Conservation (phyloP, 2,113 vertebrate species). For the Sialia sialis region DNA sequence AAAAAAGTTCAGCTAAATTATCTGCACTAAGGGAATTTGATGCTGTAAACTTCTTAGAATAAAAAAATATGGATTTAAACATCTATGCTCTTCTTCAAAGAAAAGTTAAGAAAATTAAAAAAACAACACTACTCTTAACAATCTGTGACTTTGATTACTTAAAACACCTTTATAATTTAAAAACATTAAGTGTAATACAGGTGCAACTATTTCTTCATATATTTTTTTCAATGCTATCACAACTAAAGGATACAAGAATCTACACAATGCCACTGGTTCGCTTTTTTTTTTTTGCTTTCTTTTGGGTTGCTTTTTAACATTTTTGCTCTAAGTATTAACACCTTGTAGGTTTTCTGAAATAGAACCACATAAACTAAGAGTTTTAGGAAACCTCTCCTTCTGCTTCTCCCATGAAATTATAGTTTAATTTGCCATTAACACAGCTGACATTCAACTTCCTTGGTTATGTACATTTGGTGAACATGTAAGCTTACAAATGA, state of each 20-base stretch:
- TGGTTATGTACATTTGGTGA: not conserved
- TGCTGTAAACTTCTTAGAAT: not conserved
- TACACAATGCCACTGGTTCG: not conserved
- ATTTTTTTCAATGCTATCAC: not conserved
- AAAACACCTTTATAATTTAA: not conserved
- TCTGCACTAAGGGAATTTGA: not conserved
- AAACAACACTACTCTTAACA: not conserved
- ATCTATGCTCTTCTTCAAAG: not conserved
- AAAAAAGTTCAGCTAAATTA: not conserved
- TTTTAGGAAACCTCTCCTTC: not conserved
- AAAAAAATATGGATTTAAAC: not conserved
- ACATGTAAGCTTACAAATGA: not conserved
- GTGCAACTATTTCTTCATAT: not conserved
- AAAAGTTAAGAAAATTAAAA: not conserved
- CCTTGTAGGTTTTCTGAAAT: not conserved
- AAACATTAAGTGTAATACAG: not conserved
- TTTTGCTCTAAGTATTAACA: not conserved
- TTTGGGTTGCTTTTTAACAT: not conserved
- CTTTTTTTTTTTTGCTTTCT: not conserved
- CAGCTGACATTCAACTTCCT: not conserved
- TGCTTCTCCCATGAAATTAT: not conserved
- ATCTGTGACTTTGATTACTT: not conserved
- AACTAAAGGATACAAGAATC: not conserved
- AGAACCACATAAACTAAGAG: not conserved
- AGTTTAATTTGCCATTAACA: not conserved